These are phyloP conservation scores for Leptinotarsa tumamoca DNA, from an alignment of 2,888 invertebrate genomes.

Conservation along the genomic window DNA sequence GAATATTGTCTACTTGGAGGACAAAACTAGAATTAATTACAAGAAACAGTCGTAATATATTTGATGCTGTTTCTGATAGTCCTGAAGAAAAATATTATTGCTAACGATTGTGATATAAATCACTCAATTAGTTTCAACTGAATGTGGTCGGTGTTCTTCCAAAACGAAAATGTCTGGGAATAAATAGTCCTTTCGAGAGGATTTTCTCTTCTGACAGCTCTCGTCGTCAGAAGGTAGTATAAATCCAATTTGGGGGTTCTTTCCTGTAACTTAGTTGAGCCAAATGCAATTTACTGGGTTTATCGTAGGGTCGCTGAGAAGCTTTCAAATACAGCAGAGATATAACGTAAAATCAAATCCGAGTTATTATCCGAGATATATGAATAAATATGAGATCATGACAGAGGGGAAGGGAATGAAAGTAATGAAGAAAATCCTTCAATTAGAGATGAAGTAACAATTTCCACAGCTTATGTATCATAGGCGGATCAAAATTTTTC, in stretches of 20 bases:
- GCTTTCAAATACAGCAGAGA: conserved; percentile 16
- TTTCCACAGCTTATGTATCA: neutral
- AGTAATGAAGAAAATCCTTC: conserved; percentile 5
- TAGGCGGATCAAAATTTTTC: neutral
- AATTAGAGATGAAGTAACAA: conserved; percentile 7
- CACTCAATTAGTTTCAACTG: no score
- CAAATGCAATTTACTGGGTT: conserved; percentile 29
- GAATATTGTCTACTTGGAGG: no score
- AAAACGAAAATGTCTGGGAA: neutral
- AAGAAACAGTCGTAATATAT: no score
- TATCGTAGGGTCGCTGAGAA: conserved; percentile 24
- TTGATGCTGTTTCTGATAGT: no score
- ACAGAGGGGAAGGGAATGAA: neutral
- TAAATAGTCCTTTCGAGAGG: conserved; percentile 24
- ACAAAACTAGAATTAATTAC: no score
- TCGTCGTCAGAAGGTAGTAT: conserved; percentile 28
- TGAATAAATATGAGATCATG: conserved; percentile 23
- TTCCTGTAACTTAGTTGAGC: conserved; percentile 25
- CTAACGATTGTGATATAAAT: neutral
- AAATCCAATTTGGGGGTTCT: conserved; percentile 28
- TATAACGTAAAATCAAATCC: conserved; percentile 24
- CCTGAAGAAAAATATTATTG: no score
- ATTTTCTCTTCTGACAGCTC: conserved; percentile 25
- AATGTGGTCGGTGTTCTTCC: no score
- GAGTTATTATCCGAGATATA: conserved; percentile 21